Base-by-base conservation (phyloP, 2,888 invertebrate species). In the Cheiracanthium punctorium region DNA sequence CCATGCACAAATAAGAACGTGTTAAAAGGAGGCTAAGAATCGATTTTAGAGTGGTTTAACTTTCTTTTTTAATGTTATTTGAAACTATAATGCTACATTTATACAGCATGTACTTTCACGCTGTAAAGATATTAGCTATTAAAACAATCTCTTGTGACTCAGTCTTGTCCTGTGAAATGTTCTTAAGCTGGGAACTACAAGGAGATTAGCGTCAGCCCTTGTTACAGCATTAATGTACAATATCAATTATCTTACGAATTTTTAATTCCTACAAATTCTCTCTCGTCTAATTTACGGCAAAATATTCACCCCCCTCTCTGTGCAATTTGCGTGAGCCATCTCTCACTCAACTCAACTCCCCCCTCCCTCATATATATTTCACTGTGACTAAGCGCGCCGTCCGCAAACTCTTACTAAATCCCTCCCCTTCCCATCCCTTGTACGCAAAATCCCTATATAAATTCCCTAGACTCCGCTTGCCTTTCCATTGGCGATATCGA, bases 401-500 rank as follows among this genome's bases (percentile, higher is more conserved):
- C 67, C 73, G 48, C 64, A 48, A 74, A 81, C 74, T 81, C 43
- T 80, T 32, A 80, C 52, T 67, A 71, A n/a, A n/a, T 48, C 72
- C 82, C 82, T 52, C 41, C 58, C 65, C n/a, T n/a, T n/a, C 43
- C 32, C 28, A 29, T 24, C 37, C 67, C 48, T 28, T 58, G 7
- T 41, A 48, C 72, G 69, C 69, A 85, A 82, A 85, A 58, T 65
- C 73, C 72, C 43, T 72, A 65, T 41, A 69, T 43, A 30, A 58
- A 73, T 69, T 82, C 76, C 82, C 76, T 81, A 74, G 84, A 73
- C 79, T 72, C 70, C 33, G 81, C 67, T 65, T 75, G 33, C 52
- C 65, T 17, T 69, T 43, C 74, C 52, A 52, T 81, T 81, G 81
- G 81, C 75, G 81, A 24, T 79, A 85, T 85, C 84, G 84, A 85